Percentiles rank a stretch among this genome's conserved stretches.
Conservation (phyloP, 2,888 invertebrate genomes). For the Formica aserva region DNA sequence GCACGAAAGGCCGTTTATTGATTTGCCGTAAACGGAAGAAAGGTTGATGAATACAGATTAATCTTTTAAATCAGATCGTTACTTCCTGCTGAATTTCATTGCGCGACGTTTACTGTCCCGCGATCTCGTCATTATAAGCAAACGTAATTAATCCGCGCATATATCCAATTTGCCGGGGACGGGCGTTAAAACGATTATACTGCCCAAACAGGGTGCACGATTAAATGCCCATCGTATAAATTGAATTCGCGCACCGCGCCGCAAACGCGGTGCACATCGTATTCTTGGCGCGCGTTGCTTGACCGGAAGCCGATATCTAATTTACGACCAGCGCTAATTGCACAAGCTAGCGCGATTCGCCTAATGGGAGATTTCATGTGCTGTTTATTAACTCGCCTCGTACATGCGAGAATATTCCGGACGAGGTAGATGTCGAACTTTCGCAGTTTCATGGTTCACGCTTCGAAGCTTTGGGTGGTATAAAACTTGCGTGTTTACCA, state of each 20-base stretch:
- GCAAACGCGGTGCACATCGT: conserved; percentile 22
- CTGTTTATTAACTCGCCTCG: conserved; percentile 50
- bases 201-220: conserved; percentile 11
- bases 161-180: conserved; percentile 43
- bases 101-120: conserved; percentile 32
- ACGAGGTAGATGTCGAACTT: conserved; percentile 23
- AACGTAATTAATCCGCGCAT: conserved; percentile 54
- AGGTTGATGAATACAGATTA: background rate
- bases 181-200: conserved; percentile 55
- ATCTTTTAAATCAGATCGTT: conserved; percentile 39
- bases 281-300: conserved; percentile 50
- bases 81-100: conserved; percentile 25
- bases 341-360: conserved; percentile 44
- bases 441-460: conserved; percentile 15
- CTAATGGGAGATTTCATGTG: conserved; percentile 52
- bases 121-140: conserved; percentile 49
- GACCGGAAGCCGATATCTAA: conserved; percentile 55
- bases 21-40: background rate
- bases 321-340: conserved; percentile 52
- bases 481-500: conserved; percentile 8
- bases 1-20: background rate
- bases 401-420: conserved; percentile 28
- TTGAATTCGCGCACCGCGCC: conserved; percentile 50
- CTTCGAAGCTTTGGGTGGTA: background rate
- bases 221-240: conserved; percentile 53